phyloP scores from a whole-genome alignment of 2,113 vertebrate species.

The Steatornis caripensis region DNA sequence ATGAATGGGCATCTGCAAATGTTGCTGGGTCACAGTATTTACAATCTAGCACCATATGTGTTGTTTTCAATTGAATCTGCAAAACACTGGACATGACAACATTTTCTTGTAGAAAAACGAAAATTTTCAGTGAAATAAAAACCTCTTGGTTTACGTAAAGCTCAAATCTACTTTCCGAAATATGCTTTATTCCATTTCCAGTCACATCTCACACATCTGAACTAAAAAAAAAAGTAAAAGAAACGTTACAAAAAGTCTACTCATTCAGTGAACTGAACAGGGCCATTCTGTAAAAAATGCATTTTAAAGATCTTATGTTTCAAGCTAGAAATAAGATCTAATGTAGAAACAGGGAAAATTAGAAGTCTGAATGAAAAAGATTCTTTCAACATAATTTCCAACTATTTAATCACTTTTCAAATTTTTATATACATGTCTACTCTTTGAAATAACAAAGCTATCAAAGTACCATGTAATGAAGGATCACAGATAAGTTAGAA shows the following conservation, averaged over 20 bases:
- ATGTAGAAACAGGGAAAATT: not conserved
- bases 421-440: not conserved
- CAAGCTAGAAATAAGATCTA: constrained; percentile 50
- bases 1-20: not conserved
- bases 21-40: not conserved
- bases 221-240: constrained; percentile 23
- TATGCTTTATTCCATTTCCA: constrained; percentile 22
- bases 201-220: constrained; percentile 5
- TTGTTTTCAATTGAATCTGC: not conserved
- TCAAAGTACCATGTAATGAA: not conserved
- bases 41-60: not conserved
- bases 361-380: constrained; percentile 12
- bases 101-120: not conserved
- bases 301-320: constrained; percentile 51
- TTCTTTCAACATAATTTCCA: constrained; percentile 41
- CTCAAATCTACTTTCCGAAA: constrained; percentile 2
- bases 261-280: constrained; percentile 49
- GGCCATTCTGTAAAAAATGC: not conserved
- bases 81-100: not conserved
- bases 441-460: constrained; percentile 53
- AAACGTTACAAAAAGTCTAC: constrained; percentile 27
- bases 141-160: not conserved
- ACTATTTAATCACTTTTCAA: constrained; percentile 32
- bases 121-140: not conserved
- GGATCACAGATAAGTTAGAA: not conserved